phyloP scores from a whole-genome alignment of 2,888 invertebrate genomes.

The Tipula vernalis region DNA sequence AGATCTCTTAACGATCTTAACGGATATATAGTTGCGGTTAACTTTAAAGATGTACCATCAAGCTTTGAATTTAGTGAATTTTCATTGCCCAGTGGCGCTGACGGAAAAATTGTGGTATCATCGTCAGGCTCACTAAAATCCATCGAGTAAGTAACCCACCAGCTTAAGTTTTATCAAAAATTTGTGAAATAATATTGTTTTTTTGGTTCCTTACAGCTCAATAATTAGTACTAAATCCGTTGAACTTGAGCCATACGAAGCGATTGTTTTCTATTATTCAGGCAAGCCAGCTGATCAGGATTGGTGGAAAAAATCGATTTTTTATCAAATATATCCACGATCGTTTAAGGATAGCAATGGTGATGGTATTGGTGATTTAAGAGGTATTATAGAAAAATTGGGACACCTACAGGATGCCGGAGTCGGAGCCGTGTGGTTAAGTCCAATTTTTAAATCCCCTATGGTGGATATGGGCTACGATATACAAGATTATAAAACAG shows the following conservation, averaged over 20 bases:
- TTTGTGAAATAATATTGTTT: not conserved
- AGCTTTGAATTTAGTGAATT: not conserved
- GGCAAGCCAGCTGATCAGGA: not conserved
- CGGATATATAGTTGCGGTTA: not conserved
- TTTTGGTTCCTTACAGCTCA: not conserved
- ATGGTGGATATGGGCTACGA: conserved; percentile 72
- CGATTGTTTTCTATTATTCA: not conserved
- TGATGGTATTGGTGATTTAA: conserved; percentile 65
- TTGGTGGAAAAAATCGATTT: conserved; percentile 64
- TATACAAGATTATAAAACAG: conserved; percentile 50
- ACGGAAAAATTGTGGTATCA: not conserved
- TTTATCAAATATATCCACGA: conserved; percentile 66
- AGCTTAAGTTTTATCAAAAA: not conserved
- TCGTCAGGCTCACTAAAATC: not conserved
- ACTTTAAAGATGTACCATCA: not conserved
- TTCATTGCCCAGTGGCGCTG: not conserved
- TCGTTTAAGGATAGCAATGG: conserved; percentile 62
- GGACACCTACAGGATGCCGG: conserved; percentile 53
- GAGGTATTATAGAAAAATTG: conserved; percentile 42
- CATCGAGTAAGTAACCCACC: not conserved
- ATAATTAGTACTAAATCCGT: not conserved
- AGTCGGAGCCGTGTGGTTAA: conserved; percentile 54
- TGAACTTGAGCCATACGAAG: not conserved
- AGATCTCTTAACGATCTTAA: not conserved
- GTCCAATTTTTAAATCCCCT: conserved; percentile 50